Evolutionary conservation across 2,797 vertebrate genomes (phyloP).

Genomic region (Sphenopsis melanotis): DNA sequence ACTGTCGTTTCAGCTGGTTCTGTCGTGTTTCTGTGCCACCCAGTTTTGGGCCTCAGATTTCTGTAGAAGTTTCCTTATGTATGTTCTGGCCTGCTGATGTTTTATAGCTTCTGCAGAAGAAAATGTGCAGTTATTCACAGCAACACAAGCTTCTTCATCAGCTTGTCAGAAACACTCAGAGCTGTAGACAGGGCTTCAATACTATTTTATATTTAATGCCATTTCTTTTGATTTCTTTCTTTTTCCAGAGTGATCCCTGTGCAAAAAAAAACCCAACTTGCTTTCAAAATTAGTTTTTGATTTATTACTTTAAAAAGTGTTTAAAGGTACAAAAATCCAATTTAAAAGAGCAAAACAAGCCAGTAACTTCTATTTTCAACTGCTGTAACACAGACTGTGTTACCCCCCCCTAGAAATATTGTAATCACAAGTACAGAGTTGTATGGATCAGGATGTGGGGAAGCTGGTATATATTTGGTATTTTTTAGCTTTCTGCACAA

Average conservation of each 20-base stretch:
- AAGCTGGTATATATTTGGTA: not conserved
- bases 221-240: not conserved
- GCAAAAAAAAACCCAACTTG: not conserved
- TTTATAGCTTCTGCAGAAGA: not conserved
- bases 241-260: not conserved
- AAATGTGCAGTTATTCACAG: not conserved
- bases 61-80: not conserved
- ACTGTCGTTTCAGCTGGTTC: not conserved
- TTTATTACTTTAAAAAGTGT: not conserved
- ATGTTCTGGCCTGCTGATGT: not conserved
- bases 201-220: not conserved
- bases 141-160: not conserved
- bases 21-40: not conserved
- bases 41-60: not conserved
- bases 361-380: not conserved
- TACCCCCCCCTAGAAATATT: not conserved
- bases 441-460: not conserved
- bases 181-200: not conserved
- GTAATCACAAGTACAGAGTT: not conserved
- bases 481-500: not conserved
- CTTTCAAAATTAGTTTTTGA: not conserved
- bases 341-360: not conserved
- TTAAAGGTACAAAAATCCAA: not conserved
- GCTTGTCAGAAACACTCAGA: not conserved
- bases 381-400: not conserved